Evolutionary conservation across 2,113 vertebrate genomes (phyloP).

Genomic region (Leptocoma aspasia): DNA sequence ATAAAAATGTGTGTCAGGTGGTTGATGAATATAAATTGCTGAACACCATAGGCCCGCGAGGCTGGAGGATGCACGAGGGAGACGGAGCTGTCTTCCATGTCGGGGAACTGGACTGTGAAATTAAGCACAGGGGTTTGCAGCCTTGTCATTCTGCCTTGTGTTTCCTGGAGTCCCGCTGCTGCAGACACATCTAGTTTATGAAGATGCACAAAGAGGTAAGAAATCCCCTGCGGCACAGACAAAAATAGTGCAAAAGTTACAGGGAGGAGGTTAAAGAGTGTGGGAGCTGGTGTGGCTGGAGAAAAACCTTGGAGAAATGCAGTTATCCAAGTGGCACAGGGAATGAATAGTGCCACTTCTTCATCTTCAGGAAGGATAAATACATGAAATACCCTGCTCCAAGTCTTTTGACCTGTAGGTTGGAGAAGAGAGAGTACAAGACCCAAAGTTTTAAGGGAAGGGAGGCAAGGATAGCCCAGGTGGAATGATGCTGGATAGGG

Average conservation of each 20-base stretch:
- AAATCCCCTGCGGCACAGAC: background rate
- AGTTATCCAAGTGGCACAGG: background rate
- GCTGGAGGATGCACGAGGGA: background rate
- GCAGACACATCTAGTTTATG: background rate
- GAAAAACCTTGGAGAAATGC: background rate
- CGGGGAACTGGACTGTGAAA: constrained; percentile 40
- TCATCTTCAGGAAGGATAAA: background rate
- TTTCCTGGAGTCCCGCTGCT: background rate
- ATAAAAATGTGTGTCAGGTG: background rate
- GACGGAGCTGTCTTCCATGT: background rate
- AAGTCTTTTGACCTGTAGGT: background rate
- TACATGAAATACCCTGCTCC: background rate
- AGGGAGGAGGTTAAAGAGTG: background rate
- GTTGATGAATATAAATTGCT: background rate
- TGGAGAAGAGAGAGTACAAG: background rate
- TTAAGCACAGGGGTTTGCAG: background rate
- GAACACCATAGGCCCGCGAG: background rate
- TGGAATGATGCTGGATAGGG: background rate
- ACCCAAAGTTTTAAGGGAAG: background rate
- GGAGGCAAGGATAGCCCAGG: background rate
- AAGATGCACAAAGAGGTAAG: background rate
- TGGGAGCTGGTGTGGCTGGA: background rate
- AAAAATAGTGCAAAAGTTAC: background rate
- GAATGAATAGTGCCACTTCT: background rate
- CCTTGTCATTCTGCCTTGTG: background rate